phyloP scores from a whole-genome alignment of 2,888 invertebrate genomes.

The Sceliomorpha sp. region DNA sequence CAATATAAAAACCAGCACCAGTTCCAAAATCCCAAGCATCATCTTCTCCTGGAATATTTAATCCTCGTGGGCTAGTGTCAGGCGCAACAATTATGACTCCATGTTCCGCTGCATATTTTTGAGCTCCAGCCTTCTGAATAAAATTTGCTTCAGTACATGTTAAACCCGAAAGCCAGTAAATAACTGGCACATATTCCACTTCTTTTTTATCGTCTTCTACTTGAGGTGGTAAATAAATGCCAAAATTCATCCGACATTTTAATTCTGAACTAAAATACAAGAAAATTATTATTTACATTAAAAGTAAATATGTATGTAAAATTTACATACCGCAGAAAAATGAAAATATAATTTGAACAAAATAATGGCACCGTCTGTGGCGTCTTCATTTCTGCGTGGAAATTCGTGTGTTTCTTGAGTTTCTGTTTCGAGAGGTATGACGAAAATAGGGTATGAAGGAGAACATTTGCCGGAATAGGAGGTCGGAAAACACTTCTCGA shows the following conservation, averaged over 20 bases:
- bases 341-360: slow-evolving; percentile 50
- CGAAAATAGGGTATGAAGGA: no score
- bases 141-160: slow-evolving; percentile 98
- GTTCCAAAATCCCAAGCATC: slow-evolving; percentile 97
- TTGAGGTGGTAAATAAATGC: slow-evolving; percentile 92
- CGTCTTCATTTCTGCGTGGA: slow-evolving; percentile 1
- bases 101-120: slow-evolving; percentile 92
- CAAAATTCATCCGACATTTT: slow-evolving; percentile 96
- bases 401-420: slow-evolving; percentile 10
- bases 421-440: not conserved
- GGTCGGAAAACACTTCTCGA: no score
- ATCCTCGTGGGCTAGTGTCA: slow-evolving; percentile 96
- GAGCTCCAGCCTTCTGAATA: slow-evolving; percentile 96
- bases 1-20: slow-evolving; percentile 97
- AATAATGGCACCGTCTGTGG: slow-evolving; percentile 45
- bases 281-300: no score
- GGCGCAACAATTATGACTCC: slow-evolving; percentile 94
- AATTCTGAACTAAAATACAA: slow-evolving; percentile 83
- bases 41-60: slow-evolving; percentile 94
- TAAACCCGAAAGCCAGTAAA: slow-evolving; percentile 95
- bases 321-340: slow-evolving; percentile 48
- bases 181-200: slow-evolving; percentile 86
- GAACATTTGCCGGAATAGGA: no score
- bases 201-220: slow-evolving; percentile 81
- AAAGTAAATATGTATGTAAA: no score